Evolutionary conservation across 2,113 vertebrate species (phyloP).

Genomic region (Oncorhynchus mykiss): DNA sequence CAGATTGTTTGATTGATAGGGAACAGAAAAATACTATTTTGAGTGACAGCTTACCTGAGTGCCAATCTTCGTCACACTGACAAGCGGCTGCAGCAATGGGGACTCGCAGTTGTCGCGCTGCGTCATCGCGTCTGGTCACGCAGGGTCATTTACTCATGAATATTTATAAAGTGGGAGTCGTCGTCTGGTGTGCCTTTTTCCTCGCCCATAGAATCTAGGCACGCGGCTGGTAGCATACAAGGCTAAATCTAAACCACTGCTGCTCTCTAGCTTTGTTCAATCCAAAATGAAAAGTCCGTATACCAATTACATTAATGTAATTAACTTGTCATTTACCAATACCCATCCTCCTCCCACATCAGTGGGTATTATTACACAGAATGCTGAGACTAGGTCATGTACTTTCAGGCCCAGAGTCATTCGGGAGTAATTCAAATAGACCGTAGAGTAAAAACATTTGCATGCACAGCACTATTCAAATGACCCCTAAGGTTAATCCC

Average conservation of each 20-base stretch:
- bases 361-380: background rate
- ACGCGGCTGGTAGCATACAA: slow-evolving; percentile 26
- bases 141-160: slow-evolving; percentile 71
- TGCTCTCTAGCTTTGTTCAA: background rate
- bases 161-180: slow-evolving; percentile 77
- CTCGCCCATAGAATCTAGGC: slow-evolving; percentile 47
- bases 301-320: background rate
- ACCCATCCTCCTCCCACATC: background rate
- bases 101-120: slow-evolving; percentile 93
- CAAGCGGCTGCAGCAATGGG: slow-evolving; percentile 99
- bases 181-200: slow-evolving; percentile 12
- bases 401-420: slow-evolving; percentile 16
- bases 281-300: background rate
- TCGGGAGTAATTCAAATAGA: slow-evolving; percentile 44
- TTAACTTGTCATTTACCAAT: background rate
- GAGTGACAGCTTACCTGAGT: slow-evolving; percentile 99
- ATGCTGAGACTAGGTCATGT: background rate
- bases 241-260: slow-evolving; percentile 16
- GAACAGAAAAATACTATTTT: slow-evolving; percentile 87
- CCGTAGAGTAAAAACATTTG: slow-evolving; percentile 35
- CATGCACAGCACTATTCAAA: slow-evolving; percentile 55
- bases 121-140: slow-evolving; percentile 88
- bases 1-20: slow-evolving; percentile 90
- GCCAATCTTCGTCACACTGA: slow-evolving; percentile 99
- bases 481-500: slow-evolving; percentile 26